Conservation (phyloP, 92 coral and sea anemone species). For the Blastomussa wellsi region DNA sequence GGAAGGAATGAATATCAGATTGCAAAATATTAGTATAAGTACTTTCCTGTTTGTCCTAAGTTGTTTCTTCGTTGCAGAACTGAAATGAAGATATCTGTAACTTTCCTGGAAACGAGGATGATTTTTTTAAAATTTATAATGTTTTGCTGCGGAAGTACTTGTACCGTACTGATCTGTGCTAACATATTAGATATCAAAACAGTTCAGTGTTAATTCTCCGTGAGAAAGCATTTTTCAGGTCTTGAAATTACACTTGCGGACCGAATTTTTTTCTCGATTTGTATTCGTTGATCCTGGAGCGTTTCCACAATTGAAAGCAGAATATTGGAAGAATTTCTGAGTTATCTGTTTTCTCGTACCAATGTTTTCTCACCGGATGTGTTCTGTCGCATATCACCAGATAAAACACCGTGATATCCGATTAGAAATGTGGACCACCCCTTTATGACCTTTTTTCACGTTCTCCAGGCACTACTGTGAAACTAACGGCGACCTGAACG, state of each 20-base stretch:
- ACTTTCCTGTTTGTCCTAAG: neutral
- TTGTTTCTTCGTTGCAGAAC: neutral
- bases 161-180: neutral
- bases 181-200: neutral
- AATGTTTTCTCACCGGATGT: neutral
- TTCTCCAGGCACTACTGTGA: neutral
- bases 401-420: conserved; percentile 17
- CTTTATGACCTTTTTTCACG: neutral
- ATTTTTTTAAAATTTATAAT: conserved; percentile 28
- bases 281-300: neutral
- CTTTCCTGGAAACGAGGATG: conserved; percentile 5
- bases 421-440: conserved; percentile 9
- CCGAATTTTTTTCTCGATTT: neutral
- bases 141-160: conserved; percentile 29
- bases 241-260: neutral
- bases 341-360: neutral
- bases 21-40: neutral
- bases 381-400: neutral
- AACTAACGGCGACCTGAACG: neutral
- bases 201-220: neutral
- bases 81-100: neutral
- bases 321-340: neutral
- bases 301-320: neutral
- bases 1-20: neutral
- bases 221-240: neutral